Evolutionary conservation across 2,888 invertebrate genomes (phyloP), one percentile per base, ranked within the genome.

Genomic region (Synergus laeviventris): DNA sequence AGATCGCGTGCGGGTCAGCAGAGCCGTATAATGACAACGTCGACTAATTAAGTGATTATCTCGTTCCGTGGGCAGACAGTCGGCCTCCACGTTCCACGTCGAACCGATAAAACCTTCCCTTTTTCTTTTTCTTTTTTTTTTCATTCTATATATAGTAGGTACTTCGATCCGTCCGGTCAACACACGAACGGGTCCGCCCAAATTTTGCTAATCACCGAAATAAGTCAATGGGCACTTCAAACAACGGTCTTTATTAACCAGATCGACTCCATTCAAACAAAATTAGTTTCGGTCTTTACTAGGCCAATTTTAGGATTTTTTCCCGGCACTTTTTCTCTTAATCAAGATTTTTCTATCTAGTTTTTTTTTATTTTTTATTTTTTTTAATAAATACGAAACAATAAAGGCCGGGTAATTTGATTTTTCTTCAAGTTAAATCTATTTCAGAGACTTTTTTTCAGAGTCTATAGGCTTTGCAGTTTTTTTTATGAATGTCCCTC

Each of bases 11-110:
- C 82, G 78, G 80, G 78, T 79, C 79, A 79, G 78, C 81, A 80
- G 79, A 82, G 74, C 62, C 66, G 49, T 64, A 74, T 78, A 81
- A 79, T 81, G 81, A 75, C 81, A 75, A 79, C 81, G 81, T 80
- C 82, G 77, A 81, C 82, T 86, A 87, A 87, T 87, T 87, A 87
- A 87, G 86, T 85, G 86, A 86, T 87, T 86, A 87, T 87, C 86
- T 86, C 83, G 80, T 87, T 81, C 78, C 84, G 76, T 75, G 78
- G 77, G 76, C 82, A 80, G 83, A 86, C 84, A 83, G 83, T 86
- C 84, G 84, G 82, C 79, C 84, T 83, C 78, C 77, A 66, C 70
- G 73, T 77, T 79, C 75, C 73, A 76, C 76, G 74, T 64, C 70
- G 78, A 70, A 79, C 76, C 75, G 39, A 59, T 36, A 76, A 45